A percentile compares a stretch with the other conserved stretches of the same genome.
phyloP scores from a whole-genome alignment of 53 echinoderm and acorn worm species.

The Temnopleurus reevesii region DNA sequence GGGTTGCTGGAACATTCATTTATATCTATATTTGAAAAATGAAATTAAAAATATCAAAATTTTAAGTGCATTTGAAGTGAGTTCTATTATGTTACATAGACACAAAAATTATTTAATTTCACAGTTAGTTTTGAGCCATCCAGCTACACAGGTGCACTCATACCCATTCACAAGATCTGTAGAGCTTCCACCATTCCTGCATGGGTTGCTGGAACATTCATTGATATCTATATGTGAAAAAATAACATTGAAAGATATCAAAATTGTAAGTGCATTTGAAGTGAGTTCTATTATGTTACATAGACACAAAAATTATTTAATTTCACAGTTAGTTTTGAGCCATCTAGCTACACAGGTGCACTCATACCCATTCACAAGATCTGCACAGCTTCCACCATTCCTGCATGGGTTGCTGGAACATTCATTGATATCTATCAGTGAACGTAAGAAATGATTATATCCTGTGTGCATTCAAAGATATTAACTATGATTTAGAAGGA shows the following conservation, averaged over 20 bases:
- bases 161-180: constrained; percentile 43
- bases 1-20: constrained; percentile 36
- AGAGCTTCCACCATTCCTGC: constrained; percentile 29
- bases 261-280: neutral
- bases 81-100: too few species aligned
- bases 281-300: neutral
- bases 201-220: constrained; percentile 29
- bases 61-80: too few species aligned
- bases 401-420: constrained; percentile 16
- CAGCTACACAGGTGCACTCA: constrained; percentile 58
- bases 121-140: constrained; percentile 63
- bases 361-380: constrained; percentile 45
- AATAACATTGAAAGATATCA: neutral
- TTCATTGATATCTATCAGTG: constrained; percentile 25
- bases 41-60: too few species aligned
- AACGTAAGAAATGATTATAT: too few species aligned
- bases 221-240: constrained; percentile 9
- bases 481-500: too few species aligned
- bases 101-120: too few species aligned
- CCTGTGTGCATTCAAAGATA: too few species aligned
- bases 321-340: neutral
- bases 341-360: too few species aligned
- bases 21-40: neutral
- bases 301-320: neutral
- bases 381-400: constrained; percentile 26